Evolutionary conservation across 2,888 invertebrate genomes (phyloP).

Genomic region (Agrochola circellaris): DNA sequence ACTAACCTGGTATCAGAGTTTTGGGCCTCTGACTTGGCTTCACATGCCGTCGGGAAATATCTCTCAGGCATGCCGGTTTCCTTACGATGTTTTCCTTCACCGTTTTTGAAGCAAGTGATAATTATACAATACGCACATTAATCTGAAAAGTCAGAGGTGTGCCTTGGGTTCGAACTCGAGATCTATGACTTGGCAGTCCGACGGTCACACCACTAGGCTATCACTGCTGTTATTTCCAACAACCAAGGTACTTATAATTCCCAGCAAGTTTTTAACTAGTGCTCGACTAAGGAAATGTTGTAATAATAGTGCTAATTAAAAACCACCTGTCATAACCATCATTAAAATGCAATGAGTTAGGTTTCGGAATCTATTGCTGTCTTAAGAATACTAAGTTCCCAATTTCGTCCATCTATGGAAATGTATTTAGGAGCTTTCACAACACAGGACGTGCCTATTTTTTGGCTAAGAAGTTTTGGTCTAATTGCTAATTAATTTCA

Average conservation of each 20-base stretch:
- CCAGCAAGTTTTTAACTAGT: not conserved
- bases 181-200: too few species aligned
- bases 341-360: slow-evolving; percentile 33
- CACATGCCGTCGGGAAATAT: too few species aligned
- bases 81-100: too few species aligned
- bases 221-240: too few species aligned
- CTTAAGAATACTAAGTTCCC: slow-evolving; percentile 44
- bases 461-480: slow-evolving; percentile 8
- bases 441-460: slow-evolving; percentile 15
- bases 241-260: slow-evolving; percentile 31
- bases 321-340: slow-evolving; percentile 5
- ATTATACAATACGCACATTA: too few species aligned
- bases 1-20: too few species aligned
- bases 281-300: not conserved
- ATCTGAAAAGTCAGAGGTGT: too few species aligned
- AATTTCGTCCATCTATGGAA: not conserved
- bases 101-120: too few species aligned
- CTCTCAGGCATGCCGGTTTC: too few species aligned
- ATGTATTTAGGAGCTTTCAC: slow-evolving; percentile 32
- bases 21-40: too few species aligned
- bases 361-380: slow-evolving; percentile 32
- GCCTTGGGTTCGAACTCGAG: too few species aligned
- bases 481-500: slow-evolving; percentile 36
- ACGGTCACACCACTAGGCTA: too few species aligned
- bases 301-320: slow-evolving; percentile 16